A percentile compares a stretch with the other conserved stretches of the same genome.
phyloP scores from a whole-genome alignment of 2,797 vertebrate genomes.

The Dendrocincla tyrannina region DNA sequence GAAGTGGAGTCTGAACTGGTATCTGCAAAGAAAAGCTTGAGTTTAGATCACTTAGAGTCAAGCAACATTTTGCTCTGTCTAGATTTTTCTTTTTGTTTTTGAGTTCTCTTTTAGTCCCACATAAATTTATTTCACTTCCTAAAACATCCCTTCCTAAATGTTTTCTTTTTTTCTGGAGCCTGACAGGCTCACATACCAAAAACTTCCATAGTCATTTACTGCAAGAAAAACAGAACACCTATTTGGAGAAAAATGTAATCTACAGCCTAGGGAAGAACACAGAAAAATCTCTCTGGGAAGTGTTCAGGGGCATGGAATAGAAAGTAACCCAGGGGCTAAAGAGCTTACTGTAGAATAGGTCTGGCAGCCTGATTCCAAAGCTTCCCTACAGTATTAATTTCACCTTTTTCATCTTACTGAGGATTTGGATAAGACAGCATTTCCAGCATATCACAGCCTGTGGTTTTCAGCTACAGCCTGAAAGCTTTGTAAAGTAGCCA shows the following conservation, averaged over 20 bases:
- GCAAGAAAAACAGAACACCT: neutral
- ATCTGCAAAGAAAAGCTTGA: neutral
- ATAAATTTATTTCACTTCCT: neutral
- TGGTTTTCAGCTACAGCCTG: neutral
- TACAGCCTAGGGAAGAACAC: neutral
- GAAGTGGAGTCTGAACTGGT: neutral
- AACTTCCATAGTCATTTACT: neutral
- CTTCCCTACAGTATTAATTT: neutral
- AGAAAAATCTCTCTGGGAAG: neutral
- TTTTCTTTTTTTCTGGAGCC: neutral
- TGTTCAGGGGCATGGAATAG: neutral
- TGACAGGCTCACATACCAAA: neutral
- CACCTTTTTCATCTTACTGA: neutral
- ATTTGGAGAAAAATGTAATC: neutral
- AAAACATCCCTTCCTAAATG: neutral
- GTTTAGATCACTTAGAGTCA: neutral
- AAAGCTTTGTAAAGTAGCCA: neutral
- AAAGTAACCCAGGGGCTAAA: neutral
- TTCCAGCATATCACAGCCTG: neutral
- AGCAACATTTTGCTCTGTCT: neutral
- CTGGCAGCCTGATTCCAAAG: neutral
- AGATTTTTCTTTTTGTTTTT: neutral
- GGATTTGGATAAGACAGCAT: neutral
- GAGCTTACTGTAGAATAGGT: neutral
- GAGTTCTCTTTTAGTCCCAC: neutral